Percentiles rank a stretch among this genome's conserved stretches.
Conservation (phyloP, 2,888 invertebrate species). For the Heliconius charithonia region DNA sequence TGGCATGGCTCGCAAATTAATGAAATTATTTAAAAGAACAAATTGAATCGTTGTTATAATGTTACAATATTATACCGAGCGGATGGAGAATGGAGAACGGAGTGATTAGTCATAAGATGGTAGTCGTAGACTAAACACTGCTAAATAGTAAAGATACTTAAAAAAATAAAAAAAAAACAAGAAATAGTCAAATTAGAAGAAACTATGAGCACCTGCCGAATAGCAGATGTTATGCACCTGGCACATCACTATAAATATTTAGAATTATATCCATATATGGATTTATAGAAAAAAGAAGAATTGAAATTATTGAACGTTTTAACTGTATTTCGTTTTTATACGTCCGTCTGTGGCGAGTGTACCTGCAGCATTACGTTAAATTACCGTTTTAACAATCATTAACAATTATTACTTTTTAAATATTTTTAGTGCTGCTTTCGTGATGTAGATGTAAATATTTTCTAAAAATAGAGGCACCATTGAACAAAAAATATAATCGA, state of each 20-base stretch:
- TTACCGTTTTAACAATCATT: neutral
- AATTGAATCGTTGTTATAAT: too few species aligned
- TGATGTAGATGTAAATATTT: neutral
- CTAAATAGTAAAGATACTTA: neutral
- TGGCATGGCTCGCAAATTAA: too few species aligned
- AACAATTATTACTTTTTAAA: neutral
- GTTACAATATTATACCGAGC: too few species aligned
- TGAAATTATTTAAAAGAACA: too few species aligned
- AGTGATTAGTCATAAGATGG: too few species aligned
- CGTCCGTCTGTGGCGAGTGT: neutral
- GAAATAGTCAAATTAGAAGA: slow-evolving; percentile 11
- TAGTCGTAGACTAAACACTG: too few species aligned
- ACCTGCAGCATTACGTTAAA: neutral
- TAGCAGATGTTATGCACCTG: slow-evolving; percentile 15
- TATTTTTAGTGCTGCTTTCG: neutral
- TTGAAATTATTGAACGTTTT: neutral
- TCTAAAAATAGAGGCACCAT: too few species aligned
- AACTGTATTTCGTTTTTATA: neutral
- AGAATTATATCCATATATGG: neutral
- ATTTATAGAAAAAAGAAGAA: neutral
- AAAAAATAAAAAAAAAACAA: neutral
- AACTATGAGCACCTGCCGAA: slow-evolving; percentile 13
- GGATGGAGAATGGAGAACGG: too few species aligned
- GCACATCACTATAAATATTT: neutral
- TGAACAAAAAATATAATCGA: too few species aligned